Evolutionary conservation across 2,888 invertebrate species (phyloP), one percentile per base, ranked within the genome.

Genomic region (Lithophane leautieri): DNA sequence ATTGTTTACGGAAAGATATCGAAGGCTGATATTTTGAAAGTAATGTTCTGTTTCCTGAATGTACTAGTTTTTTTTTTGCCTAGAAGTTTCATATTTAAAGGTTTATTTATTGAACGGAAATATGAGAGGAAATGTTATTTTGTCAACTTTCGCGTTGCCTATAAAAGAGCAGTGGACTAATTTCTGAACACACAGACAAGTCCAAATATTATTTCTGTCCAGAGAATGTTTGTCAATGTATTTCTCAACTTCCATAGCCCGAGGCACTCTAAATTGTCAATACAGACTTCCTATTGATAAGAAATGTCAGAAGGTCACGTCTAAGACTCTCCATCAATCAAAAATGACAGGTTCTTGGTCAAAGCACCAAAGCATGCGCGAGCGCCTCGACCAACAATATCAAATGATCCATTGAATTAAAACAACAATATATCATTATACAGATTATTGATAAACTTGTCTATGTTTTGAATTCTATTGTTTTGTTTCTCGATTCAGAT

Each of bases 341-440:
- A 67, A 71, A 61, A 0, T 52, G 76, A 80, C 82, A 75, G 78
- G 78, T 78, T 75, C 70, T 73, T 68, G 74, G 73, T 66, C 70
- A 61, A 72, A 78, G 68, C 68, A 70, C 61, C 81, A 63, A 34
- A 52, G 65, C 69, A 66, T 75, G 72, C 78, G 75, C 70, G 65
- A 73, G 54, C 42, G 47, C 42, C 54, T 63, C 70, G 83, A 73
- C 69, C 66, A 87, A 73, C 80, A 75, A 81, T 71, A 78, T 65
- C 78, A 84, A 88, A 84, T 82, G 81, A 84, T 73, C 83, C 81
- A 89, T 89, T 89, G 89, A 89, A 89, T 90, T 82, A 85, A 52
- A 80, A 74, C 70, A 88, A 90, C 89, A 89, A 90, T 90, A 84
- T 88, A 89, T 90, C 90, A 90, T 89, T 87, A 88, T 70, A 83